These are phyloP conservation scores for Danionella cerebrum DNA, from an alignment of 2,113 vertebrate species.

Conservation along the genomic window DNA sequence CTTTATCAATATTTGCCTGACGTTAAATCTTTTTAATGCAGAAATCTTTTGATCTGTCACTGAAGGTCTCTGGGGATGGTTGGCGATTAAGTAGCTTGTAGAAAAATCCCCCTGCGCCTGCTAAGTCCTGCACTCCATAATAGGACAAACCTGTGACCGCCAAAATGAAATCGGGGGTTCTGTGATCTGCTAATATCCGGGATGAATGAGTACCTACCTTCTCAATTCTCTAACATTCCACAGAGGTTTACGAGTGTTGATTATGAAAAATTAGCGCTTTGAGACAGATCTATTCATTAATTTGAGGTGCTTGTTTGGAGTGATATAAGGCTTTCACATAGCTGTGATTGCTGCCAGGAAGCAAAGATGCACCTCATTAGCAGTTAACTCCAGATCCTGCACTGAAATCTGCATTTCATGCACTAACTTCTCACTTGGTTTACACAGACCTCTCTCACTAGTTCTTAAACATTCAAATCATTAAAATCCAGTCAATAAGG, in stretches of 20 bases:
- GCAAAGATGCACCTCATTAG: conserved; percentile 59
- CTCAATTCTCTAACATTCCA: conserved; percentile 43
- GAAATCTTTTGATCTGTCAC: conserved; percentile 47
- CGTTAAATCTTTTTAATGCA: conserved; percentile 46
- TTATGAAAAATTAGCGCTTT: conserved; percentile 67
- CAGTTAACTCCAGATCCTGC: conserved; percentile 44
- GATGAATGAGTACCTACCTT: conserved; percentile 42
- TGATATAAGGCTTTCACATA: conserved; percentile 66
- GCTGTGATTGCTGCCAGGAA: conserved; percentile 55
- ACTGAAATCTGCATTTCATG: conserved; percentile 16
- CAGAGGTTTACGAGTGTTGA: conserved; percentile 57
- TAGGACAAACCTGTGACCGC: conserved; percentile 42
- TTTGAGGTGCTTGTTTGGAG: conserved; percentile 70
- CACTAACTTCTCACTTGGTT: conserved; percentile 6
- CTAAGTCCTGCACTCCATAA: conserved; percentile 39
- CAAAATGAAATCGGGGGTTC: conserved; percentile 41
- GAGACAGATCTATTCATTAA: conserved; percentile 68
- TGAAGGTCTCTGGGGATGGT: conserved; percentile 34
- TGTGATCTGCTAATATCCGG: conserved; percentile 57
- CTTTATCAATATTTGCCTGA: conserved; percentile 59
- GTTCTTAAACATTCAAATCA: background rate
- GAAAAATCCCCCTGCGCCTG: background rate
- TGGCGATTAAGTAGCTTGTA: conserved; percentile 11
- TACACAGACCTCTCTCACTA: background rate
- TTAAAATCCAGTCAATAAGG: background rate